These are phyloP conservation scores for Lacerta bilineata DNA, from an alignment of 2,797 vertebrate genomes.

Conservation along the genomic window DNA sequence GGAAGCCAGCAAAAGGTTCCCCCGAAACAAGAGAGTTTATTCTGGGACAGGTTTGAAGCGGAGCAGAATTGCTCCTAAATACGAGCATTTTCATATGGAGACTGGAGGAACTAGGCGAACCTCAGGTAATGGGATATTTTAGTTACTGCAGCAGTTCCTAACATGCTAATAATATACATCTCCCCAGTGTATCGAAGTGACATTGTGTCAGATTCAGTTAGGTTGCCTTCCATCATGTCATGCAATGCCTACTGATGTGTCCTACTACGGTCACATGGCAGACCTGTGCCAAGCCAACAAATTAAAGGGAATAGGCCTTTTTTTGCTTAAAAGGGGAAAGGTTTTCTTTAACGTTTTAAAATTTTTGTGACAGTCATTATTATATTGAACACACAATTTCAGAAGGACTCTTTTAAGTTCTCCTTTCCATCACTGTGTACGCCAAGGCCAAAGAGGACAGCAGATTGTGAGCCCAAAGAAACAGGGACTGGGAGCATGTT, in stretches of 20 bases:
- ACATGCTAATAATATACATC: neutral
- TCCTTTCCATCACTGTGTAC: neutral
- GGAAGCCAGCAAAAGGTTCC: neutral
- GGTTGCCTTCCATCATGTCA: conserved; percentile 12
- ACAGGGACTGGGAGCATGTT: neutral
- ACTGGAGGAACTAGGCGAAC: neutral
- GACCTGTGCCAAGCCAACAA: conserved; percentile 22
- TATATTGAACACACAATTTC: neutral
- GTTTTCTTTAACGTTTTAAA: neutral
- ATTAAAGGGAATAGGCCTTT: neutral
- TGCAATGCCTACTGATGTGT: conserved; percentile 1
- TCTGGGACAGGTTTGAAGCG: neutral
- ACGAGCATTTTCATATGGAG: conserved; percentile 1
- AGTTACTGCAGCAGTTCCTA: conserved; percentile 26
- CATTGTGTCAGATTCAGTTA: conserved; percentile 25
- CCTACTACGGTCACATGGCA: conserved; percentile 34
- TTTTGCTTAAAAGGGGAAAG: neutral
- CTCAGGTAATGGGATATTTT: conserved; percentile 37
- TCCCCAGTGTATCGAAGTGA: conserved; percentile 10
- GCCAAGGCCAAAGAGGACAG: too few relatives aligned
- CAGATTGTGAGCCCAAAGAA: neutral
- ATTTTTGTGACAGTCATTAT: too few relatives aligned
- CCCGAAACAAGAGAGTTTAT: conserved; percentile 33
- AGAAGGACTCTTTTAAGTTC: neutral
- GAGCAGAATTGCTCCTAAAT: conserved; percentile 21